Conservation (phyloP, 2,113 vertebrate genomes). For the Pimephales promelas region DNA sequence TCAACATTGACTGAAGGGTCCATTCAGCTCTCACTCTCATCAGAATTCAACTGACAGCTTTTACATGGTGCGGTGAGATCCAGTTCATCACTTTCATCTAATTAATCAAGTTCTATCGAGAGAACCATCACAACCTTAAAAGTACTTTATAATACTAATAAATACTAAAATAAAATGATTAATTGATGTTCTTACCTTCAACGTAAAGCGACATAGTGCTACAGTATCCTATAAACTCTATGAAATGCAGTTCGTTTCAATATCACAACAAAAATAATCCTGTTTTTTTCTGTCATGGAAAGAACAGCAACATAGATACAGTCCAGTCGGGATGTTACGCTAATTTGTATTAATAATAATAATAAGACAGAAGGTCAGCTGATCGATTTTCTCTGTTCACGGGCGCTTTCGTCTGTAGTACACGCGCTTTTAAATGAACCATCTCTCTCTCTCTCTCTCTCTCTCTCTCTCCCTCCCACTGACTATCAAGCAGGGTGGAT, state of each 20-base stretch:
- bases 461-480: conserved; percentile 18
- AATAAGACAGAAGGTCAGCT: conserved; percentile 19
- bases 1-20: not conserved
- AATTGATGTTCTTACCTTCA: conserved; percentile 65
- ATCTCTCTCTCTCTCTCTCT: not conserved
- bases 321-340: not conserved
- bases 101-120: not conserved
- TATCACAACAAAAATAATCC: not conserved
- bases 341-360: not conserved
- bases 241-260: not conserved
- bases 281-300: not conserved
- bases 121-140: not conserved
- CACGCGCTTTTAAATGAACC: conserved; percentile 9
- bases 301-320: not conserved
- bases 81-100: not conserved
- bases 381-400: conserved; percentile 28
- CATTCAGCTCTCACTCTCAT: conserved; percentile 20
- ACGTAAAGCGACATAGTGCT: conserved; percentile 70
- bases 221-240: not conserved
- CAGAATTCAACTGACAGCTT: conserved; percentile 8
- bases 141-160: not conserved
- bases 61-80: not conserved
- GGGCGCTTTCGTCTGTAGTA: not conserved
- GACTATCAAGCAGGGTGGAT: not conserved
- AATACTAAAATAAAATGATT: not conserved